Conservation (phyloP, 1,140 invertebrate species). For the Elymnias hypermnestra region DNA sequence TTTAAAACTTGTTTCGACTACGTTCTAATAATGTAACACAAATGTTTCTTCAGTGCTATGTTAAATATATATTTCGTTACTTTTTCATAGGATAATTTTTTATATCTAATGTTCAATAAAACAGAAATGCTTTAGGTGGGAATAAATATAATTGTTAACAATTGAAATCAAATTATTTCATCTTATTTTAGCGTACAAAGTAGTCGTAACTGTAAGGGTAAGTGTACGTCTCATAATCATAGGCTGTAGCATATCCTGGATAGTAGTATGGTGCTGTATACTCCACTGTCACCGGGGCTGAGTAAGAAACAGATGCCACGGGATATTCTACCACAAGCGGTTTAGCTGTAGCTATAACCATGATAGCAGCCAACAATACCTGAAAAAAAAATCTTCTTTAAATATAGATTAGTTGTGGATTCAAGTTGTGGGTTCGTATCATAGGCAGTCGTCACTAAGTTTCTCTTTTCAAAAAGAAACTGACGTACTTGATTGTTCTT, state of each 20-base stretch:
- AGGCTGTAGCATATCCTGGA: slow-evolving; percentile 39
- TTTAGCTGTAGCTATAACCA: slow-evolving; percentile 71
- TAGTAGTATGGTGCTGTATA: slow-evolving; percentile 56
- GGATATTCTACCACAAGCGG: slow-evolving; percentile 66
- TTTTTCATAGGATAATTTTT: no score
- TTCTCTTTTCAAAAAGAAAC: no score
- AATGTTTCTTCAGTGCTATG: no score
- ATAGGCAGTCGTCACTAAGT: no score
- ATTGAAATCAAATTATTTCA: not conserved
- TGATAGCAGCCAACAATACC: slow-evolving; percentile 70
- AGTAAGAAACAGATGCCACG: slow-evolving; percentile 37
- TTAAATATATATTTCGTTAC: no score
- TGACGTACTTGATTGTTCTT: no score
- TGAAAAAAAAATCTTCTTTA: slow-evolving; percentile 35
- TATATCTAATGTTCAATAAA: no score
- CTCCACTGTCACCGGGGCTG: slow-evolving; percentile 44
- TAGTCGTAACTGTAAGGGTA: slow-evolving; percentile 47
- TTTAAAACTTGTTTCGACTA: no score
- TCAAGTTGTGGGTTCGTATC: no score
- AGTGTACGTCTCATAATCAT: slow-evolving; percentile 43
- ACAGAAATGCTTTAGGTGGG: slow-evolving; percentile 2
- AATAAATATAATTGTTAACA: slow-evolving; percentile 14
- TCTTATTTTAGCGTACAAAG: slow-evolving; percentile 29
- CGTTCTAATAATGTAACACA: no score
- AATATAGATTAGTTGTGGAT: no score